Evolutionary conservation across 2,888 invertebrate genomes (phyloP).

Genomic region (Cloeon dipterum): DNA sequence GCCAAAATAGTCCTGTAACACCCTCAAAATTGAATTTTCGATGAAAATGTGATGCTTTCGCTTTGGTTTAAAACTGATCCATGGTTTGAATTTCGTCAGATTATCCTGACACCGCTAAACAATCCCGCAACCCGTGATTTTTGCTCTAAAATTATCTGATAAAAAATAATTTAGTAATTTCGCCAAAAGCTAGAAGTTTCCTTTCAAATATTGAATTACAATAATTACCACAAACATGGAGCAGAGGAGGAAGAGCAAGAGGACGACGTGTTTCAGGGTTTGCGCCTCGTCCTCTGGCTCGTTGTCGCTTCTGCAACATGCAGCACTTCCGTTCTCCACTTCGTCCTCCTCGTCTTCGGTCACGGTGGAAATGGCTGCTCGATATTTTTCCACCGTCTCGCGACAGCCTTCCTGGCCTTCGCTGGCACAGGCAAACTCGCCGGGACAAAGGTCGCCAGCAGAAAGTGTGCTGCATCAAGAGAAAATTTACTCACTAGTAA

Average conservation of each 20-base stretch:
- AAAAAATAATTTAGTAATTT: too few relatives aligned
- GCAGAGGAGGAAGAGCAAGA: slow-evolving; percentile 53
- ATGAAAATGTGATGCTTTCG: too few relatives aligned
- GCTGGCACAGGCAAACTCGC: slow-evolving; percentile 25
- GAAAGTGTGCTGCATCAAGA: neutral
- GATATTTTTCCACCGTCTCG: slow-evolving; percentile 24
- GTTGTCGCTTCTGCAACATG: slow-evolving; percentile 13
- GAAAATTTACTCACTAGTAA: too few relatives aligned
- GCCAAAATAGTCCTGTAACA: too few relatives aligned
- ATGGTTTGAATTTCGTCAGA: too few relatives aligned
- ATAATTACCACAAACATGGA: slow-evolving; percentile 76
- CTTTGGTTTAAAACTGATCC: too few relatives aligned
- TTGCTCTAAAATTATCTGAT: too few relatives aligned
- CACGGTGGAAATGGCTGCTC: slow-evolving; percentile 8
- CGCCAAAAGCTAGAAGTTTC: too few relatives aligned
- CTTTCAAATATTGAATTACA: too few relatives aligned
- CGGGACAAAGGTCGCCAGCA: slow-evolving; percentile 18
- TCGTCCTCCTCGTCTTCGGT: neutral
- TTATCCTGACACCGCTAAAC: too few relatives aligned
- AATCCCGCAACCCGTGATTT: too few relatives aligned
- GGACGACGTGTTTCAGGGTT: slow-evolving; percentile 54
- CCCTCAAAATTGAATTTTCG: too few relatives aligned
- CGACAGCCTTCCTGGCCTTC: slow-evolving; percentile 25
- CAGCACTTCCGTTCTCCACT: neutral
- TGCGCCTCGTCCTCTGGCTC: slow-evolving; percentile 38